These are phyloP conservation scores for Antedon mediterranea DNA, from an alignment of 53 echinoderm and acorn worm genomes.

Conservation along the genomic window DNA sequence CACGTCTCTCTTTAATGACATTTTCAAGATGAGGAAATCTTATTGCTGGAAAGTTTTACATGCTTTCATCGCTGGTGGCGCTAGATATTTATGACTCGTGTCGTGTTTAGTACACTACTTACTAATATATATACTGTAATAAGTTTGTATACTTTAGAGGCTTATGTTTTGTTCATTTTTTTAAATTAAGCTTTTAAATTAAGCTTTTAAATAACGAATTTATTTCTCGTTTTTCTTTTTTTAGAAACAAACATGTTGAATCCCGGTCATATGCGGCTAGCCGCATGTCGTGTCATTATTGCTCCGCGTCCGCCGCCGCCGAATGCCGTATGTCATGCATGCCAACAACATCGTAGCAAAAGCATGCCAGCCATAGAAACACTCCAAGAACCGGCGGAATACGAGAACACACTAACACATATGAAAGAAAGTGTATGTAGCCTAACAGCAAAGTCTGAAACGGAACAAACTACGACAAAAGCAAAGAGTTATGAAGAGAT, in stretches of 20 bases:
- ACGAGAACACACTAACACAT: background rate
- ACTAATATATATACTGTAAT: too few species aligned
- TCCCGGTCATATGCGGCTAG: background rate
- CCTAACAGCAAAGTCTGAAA: background rate
- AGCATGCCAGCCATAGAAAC: background rate
- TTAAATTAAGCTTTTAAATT: too few species aligned
- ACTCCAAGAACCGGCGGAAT: background rate
- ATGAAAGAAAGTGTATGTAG: background rate
- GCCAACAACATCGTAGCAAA: background rate
- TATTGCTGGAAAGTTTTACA: too few species aligned
- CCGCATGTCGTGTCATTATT: background rate
- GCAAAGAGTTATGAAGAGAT: slow-evolving; percentile 62
- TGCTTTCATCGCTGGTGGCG: too few species aligned
- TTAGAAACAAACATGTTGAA: background rate
- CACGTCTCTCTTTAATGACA: too few species aligned
- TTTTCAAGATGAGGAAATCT: too few species aligned
- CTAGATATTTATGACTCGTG: too few species aligned
- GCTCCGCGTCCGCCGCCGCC: background rate
- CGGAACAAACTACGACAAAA: background rate
- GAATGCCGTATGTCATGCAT: background rate
- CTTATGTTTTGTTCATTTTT: too few species aligned
- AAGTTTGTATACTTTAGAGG: too few species aligned
- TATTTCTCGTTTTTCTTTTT: too few species aligned
- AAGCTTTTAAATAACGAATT: too few species aligned
- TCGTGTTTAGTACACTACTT: too few species aligned